Conservation (phyloP, 1,140 invertebrate genomes). For the Ridgeia piscesae region DNA sequence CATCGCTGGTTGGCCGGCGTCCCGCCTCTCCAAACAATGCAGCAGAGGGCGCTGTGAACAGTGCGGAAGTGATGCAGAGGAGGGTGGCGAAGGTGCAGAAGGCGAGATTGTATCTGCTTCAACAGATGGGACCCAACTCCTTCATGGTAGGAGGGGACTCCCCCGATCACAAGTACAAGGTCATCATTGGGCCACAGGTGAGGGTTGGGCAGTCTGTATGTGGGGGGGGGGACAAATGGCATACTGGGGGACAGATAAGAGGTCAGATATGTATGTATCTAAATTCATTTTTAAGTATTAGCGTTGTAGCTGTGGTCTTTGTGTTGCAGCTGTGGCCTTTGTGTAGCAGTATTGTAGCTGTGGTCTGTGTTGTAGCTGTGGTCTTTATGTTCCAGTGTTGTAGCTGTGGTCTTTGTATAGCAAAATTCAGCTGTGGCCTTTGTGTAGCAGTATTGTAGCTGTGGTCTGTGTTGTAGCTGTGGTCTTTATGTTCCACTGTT, state of each 20-base stretch:
- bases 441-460: slow-evolving; percentile 57
- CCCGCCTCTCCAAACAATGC: slow-evolving; percentile 29
- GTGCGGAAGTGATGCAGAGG: slow-evolving; percentile 47
- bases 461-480: too few relatives aligned
- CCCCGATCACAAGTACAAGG: slow-evolving; percentile 59
- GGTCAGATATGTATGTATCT: too few relatives aligned
- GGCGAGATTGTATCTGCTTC: slow-evolving; percentile 59
- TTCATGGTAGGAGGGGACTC: slow-evolving; percentile 61
- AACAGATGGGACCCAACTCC: slow-evolving; percentile 59
- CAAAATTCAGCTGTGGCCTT: slow-evolving; percentile 1
- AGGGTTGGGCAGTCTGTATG: neutral
- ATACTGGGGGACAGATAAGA: too few relatives aligned
- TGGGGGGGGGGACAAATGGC: too few relatives aligned
- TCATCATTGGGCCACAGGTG: slow-evolving; percentile 61
- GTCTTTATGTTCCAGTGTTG: slow-evolving; percentile 54
- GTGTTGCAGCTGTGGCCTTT: slow-evolving; percentile 24
- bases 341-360: slow-evolving; percentile 58
- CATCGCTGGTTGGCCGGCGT: slow-evolving; percentile 18
- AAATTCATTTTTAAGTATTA: slow-evolving; percentile 38
- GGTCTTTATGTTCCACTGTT: slow-evolving; percentile 53
- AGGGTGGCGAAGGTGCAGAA: slow-evolving; percentile 53
- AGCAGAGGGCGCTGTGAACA: slow-evolving; percentile 19
- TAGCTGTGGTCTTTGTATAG: slow-evolving; percentile 53
- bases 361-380: too few relatives aligned
- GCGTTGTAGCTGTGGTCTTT: slow-evolving; percentile 59